Evolutionary conservation across 2,113 vertebrate genomes (phyloP), one percentile per base, ranked within the genome.

Genomic region (Castor canadensis): DNA sequence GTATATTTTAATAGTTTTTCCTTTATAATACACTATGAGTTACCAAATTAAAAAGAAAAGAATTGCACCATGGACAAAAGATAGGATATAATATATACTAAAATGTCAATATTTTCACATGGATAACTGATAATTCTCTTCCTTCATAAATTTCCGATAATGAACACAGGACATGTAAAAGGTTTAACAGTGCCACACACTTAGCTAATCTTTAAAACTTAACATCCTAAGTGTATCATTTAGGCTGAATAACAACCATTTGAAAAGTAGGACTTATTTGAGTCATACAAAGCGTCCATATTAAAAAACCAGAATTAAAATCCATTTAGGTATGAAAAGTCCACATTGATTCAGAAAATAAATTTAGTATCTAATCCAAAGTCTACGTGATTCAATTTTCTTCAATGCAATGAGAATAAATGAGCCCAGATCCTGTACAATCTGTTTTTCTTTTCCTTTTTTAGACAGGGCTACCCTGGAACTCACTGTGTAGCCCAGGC

Each of bases 231-330:
- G 88, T 3, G 66, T 16, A 71, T 81, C 64, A 91, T 47, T 79
- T 79, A 75, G 67, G 19, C 52, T 88, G 35, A 9, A 94, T 79
- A 24, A 45, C 6, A 88, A 17, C 49, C 20, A 66, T 67, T 86
- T 89, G 79, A 91, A 92, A 76, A 87, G 38, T 8, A 75, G 47
- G 22, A 32, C 49, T 22, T 60, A 38, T 10, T 13, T 81, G 26
- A 87, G 11, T 72, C 30, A 83, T 45, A 92, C 13, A 86, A 71
- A 82, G 6, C 10, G 82, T 75, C 15, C 24, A 80, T 6, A 88
- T n/a, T 38, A n/a, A 77, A 89, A 95, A 89, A 49, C 17, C 26
- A 91, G 62, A 95, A 93, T 76, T 75, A 86, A 88, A 90, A 91
- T 62, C 45, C 72, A 88, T 20, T 80, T 66, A 94, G 17, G 16